Percentiles rank a stretch among this genome's conserved stretches.
Conservation (phyloP, 2,888 invertebrate genomes). For the Hoplodrina blanda region DNA sequence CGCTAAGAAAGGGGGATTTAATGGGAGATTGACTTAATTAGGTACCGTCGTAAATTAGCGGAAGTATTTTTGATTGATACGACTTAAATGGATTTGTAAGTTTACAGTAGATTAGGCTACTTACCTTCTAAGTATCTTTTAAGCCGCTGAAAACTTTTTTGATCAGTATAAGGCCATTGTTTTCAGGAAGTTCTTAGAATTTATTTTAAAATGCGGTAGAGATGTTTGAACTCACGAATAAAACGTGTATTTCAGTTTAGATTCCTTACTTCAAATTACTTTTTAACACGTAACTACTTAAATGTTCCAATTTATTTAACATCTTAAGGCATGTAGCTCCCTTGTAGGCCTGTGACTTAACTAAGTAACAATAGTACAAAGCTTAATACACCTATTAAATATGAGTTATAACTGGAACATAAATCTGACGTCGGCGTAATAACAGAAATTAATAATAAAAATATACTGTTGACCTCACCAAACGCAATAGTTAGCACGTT, state of each 20-base stretch:
- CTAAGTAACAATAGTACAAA: constrained; percentile 42
- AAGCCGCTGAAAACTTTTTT: constrained; percentile 32
- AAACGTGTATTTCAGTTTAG: background rate
- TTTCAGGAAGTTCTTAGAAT: background rate
- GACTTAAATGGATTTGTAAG: constrained; percentile 78
- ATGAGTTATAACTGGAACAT: constrained; percentile 58
- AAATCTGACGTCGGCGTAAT: constrained; percentile 53
- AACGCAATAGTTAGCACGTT: constrained; percentile 68
- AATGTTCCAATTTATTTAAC: background rate
- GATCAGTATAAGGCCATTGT: background rate
- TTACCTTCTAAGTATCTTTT: constrained; percentile 38
- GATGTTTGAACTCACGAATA: constrained; percentile 9
- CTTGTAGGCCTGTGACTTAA: constrained; percentile 29
- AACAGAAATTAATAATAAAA: constrained; percentile 56
- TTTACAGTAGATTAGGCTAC: constrained; percentile 56
- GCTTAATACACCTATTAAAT: constrained; percentile 43
- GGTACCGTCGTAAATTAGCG: constrained; percentile 83
- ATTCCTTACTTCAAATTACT: constrained; percentile 16
- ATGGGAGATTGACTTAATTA: constrained; percentile 90
- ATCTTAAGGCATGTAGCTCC: constrained; percentile 13
- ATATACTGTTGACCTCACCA: constrained; percentile 56
- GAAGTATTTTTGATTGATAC: constrained; percentile 87
- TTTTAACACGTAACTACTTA: constrained; percentile 23
- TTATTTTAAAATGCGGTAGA: constrained; percentile 16
- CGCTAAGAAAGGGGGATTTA: constrained; percentile 89